Evolutionary conservation across 2,888 invertebrate species (phyloP).

Genomic region (Rhingia rostrata): DNA sequence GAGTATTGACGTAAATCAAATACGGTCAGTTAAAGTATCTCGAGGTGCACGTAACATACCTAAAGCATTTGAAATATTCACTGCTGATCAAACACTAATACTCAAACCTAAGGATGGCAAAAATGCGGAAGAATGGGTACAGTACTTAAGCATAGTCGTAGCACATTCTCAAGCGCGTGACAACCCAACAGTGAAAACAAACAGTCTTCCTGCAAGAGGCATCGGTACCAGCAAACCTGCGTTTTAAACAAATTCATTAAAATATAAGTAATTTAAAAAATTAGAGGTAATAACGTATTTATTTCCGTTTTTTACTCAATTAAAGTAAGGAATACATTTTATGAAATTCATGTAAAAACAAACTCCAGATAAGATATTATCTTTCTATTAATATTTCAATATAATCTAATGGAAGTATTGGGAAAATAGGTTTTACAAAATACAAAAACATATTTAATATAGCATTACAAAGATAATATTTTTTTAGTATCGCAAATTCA

Average conservation of each 20-base stretch:
- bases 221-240: constrained; percentile 82
- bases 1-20: constrained; percentile 95
- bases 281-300: constrained; percentile 38
- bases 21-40: constrained; percentile 96
- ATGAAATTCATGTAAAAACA: not conserved
- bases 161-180: constrained; percentile 86
- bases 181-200: constrained; percentile 82
- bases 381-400: not conserved
- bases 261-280: constrained; percentile 41
- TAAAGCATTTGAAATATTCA: constrained; percentile 98
- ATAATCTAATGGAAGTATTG: constrained; percentile 11
- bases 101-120: constrained; percentile 97
- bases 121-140: constrained; percentile 98
- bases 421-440: constrained; percentile 26
- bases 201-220: constrained; percentile 83
- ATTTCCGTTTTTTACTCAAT: constrained; percentile 44
- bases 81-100: constrained; percentile 94
- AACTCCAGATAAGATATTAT: constrained; percentile 12
- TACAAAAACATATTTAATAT: constrained; percentile 4
- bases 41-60: constrained; percentile 95
- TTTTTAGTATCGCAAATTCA: not conserved
- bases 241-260: constrained; percentile 76
- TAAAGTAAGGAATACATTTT: constrained; percentile 26
- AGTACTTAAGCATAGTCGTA: constrained; percentile 95
- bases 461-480: not conserved